Percentiles rank a stretch among this genome's conserved stretches.
These are phyloP conservation scores for Oreochromis aureus DNA, from an alignment of 2,113 vertebrate species.

Conservation along the genomic window DNA sequence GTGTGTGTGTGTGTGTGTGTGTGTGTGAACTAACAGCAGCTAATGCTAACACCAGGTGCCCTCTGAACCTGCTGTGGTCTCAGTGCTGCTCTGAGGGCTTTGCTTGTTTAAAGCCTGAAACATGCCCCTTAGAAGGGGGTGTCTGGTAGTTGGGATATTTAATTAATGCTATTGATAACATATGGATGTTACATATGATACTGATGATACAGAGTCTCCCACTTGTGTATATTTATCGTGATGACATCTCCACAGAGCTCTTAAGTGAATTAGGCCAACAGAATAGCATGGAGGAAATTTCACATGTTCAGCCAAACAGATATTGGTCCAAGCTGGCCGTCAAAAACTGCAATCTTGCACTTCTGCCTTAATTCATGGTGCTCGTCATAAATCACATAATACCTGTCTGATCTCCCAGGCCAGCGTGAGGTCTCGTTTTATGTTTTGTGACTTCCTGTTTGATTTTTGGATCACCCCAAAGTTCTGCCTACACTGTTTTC, in stretches of 20 bases:
- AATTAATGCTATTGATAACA: neutral
- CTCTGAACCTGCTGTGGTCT: constrained; percentile 12
- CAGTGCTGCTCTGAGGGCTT: constrained; percentile 32
- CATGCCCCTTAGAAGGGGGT: constrained; percentile 14
- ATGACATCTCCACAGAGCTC: neutral
- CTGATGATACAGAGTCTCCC: neutral
- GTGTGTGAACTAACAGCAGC: constrained; percentile 22
- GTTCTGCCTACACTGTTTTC: neutral
- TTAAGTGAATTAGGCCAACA: neutral
- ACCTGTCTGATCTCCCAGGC: neutral
- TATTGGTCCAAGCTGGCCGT: neutral
- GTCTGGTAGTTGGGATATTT: neutral
- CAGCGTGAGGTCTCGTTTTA: neutral
- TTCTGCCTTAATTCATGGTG: neutral
- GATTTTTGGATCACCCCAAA: neutral
- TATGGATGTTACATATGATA: neutral
- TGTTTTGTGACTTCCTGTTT: neutral
- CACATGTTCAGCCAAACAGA: neutral
- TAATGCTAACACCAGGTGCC: constrained; percentile 39
- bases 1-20: neutral
- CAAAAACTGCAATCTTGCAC: neutral
- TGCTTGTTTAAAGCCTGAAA: constrained; percentile 46
- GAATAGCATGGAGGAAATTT: neutral
- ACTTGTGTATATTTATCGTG: neutral
- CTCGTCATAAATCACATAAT: neutral